Evolutionary conservation across 2,888 invertebrate species (phyloP).

Genomic region (Glaucopsyche alexis): DNA sequence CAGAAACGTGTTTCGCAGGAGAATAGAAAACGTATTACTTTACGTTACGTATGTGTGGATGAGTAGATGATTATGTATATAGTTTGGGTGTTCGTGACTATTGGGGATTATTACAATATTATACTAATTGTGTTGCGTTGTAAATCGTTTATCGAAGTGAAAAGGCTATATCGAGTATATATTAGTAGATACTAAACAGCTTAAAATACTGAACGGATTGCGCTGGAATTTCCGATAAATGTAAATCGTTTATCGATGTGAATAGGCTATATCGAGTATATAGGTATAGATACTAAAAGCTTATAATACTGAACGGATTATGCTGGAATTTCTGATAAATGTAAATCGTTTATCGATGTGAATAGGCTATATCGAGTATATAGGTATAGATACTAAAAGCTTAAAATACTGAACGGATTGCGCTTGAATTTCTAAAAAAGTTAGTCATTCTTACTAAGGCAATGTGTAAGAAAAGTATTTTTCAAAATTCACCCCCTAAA

Average conservation of each 20-base stretch:
- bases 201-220: too few species aligned
- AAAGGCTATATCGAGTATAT: background rate
- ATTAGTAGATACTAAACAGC: too few species aligned
- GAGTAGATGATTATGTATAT: background rate
- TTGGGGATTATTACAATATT: background rate
- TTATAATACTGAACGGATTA: too few species aligned
- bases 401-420: too few species aligned
- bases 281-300: too few species aligned
- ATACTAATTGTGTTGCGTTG: background rate
- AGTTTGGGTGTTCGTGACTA: background rate
- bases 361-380: background rate
- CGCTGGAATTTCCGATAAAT: background rate
- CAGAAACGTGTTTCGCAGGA: background rate
- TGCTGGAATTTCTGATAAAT: background rate
- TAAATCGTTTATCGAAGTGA: background rate
- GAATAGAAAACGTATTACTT: constrained; percentile 15
- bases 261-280: background rate
- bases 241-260: background rate
- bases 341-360: background rate
- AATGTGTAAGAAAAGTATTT: too few species aligned
- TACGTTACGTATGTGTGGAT: background rate
- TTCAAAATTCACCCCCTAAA: too few species aligned
- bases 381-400: too few species aligned
- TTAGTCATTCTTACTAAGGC: too few species aligned
- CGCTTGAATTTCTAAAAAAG: too few species aligned